A percentile compares a stretch with the other conserved stretches of the same genome.
These are phyloP conservation scores for Etheostoma cragini DNA, from an alignment of 2,113 vertebrate genomes.

Conservation along the genomic window DNA sequence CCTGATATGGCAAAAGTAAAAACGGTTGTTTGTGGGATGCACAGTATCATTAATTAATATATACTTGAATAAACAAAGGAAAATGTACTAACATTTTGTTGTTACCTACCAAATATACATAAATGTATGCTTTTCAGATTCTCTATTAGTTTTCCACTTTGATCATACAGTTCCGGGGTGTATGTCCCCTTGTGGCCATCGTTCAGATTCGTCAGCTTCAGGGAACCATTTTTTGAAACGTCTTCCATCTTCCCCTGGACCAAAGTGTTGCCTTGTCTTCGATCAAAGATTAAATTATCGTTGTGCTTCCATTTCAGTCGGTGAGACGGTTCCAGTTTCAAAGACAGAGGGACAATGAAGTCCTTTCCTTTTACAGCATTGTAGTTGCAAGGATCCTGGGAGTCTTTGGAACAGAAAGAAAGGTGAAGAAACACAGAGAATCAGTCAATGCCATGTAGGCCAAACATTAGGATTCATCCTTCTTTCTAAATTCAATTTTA, in stretches of 20 bases:
- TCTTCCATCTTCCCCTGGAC: fast-evolving
- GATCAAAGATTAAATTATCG: fast-evolving
- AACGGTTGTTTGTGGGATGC: too few relatives aligned
- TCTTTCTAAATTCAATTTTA: too few relatives aligned
- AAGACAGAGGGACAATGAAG: fast-evolving
- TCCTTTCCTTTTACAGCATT: fast-evolving
- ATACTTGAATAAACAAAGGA: neutral
- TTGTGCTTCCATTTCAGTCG: fast-evolving
- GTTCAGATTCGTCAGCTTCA: neutral
- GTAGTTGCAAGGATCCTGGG: fast-evolving
- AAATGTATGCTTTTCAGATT: fast-evolving
- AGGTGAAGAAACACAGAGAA: neutral
- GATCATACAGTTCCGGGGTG: fast-evolving
- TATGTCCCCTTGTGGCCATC: fast-evolving
- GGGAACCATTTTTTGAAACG: neutral
- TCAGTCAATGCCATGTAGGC: too few relatives aligned
- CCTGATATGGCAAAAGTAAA: neutral
- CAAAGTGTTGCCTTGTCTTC: fast-evolving
- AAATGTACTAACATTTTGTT: neutral
- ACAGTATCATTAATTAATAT: too few relatives aligned
- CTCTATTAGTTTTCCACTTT: fast-evolving
- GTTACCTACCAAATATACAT: constrained; percentile 42
- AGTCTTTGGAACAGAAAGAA: constrained; percentile 12
- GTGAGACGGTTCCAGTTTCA: fast-evolving
- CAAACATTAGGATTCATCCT: too few relatives aligned